Evolutionary conservation across 2,888 invertebrate species (phyloP), one percentile per base, ranked within the genome.

Genomic region (Cybosia mesomella): DNA sequence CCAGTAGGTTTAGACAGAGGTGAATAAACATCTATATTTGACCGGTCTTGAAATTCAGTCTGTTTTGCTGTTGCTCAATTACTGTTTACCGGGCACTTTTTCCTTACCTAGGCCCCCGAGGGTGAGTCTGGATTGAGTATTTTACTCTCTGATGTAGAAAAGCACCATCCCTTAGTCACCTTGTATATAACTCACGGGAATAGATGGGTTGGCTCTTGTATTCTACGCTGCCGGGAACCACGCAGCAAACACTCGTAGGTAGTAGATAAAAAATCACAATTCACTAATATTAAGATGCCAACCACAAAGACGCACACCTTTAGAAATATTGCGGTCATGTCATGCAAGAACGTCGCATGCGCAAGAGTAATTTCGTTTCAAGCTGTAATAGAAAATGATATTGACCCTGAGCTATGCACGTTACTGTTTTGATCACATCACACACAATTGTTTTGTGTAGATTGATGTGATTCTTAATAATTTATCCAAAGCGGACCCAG

Each of bases 291-390:
- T 11, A 49, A 61, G 32, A 22, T 7, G 22, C 10, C 1, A 21
- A 53, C 28, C 32, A 11, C 55, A 55, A 62, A 49, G 49, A 53
- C 61, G 61, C 49, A 28, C 61, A 32, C 32, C 49, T n/a, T n/a
- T 62, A 53, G 57, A 67, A 68, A 59, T 66, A 70, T 76, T 73
- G 71, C 68, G 74, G 72, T 72, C 71, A 70, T 71, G 55, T 70
- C 69, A 72, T 70, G 73, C 71, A 75, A 75, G 39, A 66, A 65
- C 64, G 64, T 80, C 64, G 79, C 80, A 79, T 75, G 81, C 39
- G 57, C 64, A 69, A 60, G 43, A 73, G 77, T 75, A 77, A 80
- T 80, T 80, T 79, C 3, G 71, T 39, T 64, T 24, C 32, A 22
- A 72, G 68, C 70, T 73, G 66, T 69, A 72, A 70, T 70, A 70